Evolutionary conservation across 2,113 vertebrate genomes (phyloP), one percentile per base, ranked within the genome.

Genomic region (Cavia porcellus): DNA sequence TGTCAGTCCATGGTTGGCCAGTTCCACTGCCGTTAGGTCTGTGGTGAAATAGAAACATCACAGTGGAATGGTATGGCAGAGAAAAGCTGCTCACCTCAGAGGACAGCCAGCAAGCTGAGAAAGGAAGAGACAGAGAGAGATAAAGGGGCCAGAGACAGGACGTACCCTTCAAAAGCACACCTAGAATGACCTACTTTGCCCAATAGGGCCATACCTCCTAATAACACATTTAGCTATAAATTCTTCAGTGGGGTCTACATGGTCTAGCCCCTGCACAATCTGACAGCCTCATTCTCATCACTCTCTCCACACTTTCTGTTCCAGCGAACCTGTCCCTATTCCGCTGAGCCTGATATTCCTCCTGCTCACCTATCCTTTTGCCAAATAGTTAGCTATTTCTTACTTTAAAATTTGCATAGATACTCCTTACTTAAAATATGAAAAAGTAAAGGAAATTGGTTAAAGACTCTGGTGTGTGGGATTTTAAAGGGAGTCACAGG

Each of bases 381-480:
- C 3, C 2, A 85, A 72, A 86, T 17, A 7, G 30, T 62, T 74
- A 77, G 35, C 52, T 75, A 32, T 75, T 86, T 79, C 79, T 83
- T 91, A 72, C 86, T 89, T 72, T 50, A 55, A 19, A 79, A 52
- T 88, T 88, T 93, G 22, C 61, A 70, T 35, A 85, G 66, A 8
- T 75, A 62, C 47, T 88, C 87, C 81, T 92, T 62, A 55, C 55
- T 7, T 83, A 38, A 95, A 80, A 87, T 28, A 89, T 66, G 38
- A 75, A 92, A 38, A n/a, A 92, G 35, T 52, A 85, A 64, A 92
- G 35, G 38, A 94, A 81, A 22, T 50, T 62, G 59, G 74, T 11
- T 86, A 42, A 89, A 82, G 55, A 52, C 47, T 59, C 35, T 68
- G 6, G 2, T 52, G 4, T 82, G 45, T 25, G 42, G 42, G 25